Conservation (phyloP, 1,140 invertebrate genomes). For the Drosophila oshimai region DNA sequence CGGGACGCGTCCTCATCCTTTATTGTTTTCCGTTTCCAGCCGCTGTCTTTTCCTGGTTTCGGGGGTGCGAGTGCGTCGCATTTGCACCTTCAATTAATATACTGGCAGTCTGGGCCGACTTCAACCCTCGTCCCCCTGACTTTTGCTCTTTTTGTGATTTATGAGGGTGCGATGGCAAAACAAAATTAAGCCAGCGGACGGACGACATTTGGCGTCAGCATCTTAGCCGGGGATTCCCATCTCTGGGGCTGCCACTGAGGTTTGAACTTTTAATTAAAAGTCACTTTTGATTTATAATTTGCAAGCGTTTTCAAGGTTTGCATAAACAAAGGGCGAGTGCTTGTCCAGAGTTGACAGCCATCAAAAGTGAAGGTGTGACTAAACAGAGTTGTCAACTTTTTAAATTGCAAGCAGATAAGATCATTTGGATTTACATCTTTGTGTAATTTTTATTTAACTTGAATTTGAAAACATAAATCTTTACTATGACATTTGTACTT, state of each 20-base stretch:
- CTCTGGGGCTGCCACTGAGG: slow-evolving; percentile 4
- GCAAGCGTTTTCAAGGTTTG: slow-evolving; percentile 58
- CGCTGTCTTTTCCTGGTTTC: slow-evolving; percentile 49
- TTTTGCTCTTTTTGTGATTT: slow-evolving; percentile 66
- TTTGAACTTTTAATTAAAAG: slow-evolving; percentile 79
- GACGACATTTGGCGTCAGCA: slow-evolving; percentile 75
- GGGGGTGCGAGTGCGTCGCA: slow-evolving; percentile 71
- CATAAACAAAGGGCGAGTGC: slow-evolving; percentile 50
- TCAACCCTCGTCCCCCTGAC: slow-evolving; percentile 45
- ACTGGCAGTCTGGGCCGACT: slow-evolving; percentile 25
- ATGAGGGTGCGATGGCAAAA: slow-evolving; percentile 76
- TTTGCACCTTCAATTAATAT: slow-evolving; percentile 78
- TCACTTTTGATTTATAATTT: slow-evolving; percentile 79
- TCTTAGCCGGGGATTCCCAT: slow-evolving; percentile 41
- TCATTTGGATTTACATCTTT: background rate
- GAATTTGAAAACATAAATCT: no score
- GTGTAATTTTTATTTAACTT: background rate
- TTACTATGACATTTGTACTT: no score
- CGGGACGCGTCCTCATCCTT: slow-evolving; percentile 23
- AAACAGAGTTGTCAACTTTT: background rate
- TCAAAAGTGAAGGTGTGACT: slow-evolving; percentile 25
- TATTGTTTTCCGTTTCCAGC: slow-evolving; percentile 49
- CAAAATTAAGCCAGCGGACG: slow-evolving; percentile 72
- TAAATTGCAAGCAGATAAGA: background rate
- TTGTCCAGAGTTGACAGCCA: slow-evolving; percentile 20